Conservation (phyloP, 2,113 vertebrate genomes). For the Corythoichthys intestinalis region DNA sequence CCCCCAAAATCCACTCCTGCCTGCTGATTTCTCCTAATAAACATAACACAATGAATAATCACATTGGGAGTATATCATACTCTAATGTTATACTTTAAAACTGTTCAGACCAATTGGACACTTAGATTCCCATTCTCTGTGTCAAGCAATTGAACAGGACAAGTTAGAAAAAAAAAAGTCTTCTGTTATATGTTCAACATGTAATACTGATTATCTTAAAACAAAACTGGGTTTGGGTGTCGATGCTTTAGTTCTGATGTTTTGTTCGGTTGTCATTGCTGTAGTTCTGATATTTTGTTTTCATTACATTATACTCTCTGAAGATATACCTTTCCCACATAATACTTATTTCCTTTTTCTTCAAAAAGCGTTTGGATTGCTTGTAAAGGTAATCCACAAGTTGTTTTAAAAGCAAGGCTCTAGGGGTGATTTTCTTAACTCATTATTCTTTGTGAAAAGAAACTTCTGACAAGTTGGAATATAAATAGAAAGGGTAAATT, state of each 20-base stretch:
- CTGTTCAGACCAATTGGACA: too few species aligned
- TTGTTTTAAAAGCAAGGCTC: constrained; percentile 1
- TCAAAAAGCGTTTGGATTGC: constrained; percentile 6
- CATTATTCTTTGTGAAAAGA: constrained; percentile 23
- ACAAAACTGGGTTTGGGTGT: neutral
- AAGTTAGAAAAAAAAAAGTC: neutral
- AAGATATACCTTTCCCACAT: neutral
- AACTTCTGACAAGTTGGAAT: constrained; percentile 14
- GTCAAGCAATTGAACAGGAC: too few species aligned
- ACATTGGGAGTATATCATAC: too few species aligned
- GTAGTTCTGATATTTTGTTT: too few species aligned
- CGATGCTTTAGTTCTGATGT: neutral
- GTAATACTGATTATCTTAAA: neutral
- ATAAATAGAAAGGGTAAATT: constrained; percentile 4
- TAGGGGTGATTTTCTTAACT: constrained; percentile 1
- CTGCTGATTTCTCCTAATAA: too few species aligned
- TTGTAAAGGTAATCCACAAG: constrained; percentile 38
- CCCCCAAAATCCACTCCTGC: too few species aligned
- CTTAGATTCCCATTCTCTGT: too few species aligned
- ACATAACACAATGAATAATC: too few species aligned
- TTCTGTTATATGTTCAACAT: neutral
- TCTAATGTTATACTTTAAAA: too few species aligned
- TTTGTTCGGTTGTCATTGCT: too few species aligned
- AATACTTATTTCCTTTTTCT: constrained; percentile 1
- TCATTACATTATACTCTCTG: too few species aligned